phyloP scores from a whole-genome alignment of 2,113 vertebrate genomes.

The Microtus richardsoni region DNA sequence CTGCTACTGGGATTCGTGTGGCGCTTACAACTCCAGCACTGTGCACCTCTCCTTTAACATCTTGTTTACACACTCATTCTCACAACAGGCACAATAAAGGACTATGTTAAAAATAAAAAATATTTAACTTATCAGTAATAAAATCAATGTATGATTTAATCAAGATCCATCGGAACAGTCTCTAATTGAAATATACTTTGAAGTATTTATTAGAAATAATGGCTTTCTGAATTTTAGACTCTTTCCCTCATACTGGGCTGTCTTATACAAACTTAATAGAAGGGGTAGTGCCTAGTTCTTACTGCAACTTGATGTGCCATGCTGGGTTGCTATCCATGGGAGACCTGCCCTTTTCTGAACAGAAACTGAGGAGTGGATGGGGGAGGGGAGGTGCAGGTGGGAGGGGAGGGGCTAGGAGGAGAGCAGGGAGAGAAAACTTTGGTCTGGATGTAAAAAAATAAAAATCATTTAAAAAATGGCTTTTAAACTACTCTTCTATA shows the following conservation, averaged over 20 bases:
- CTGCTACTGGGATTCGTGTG: neutral
- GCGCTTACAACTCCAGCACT: neutral
- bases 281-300: neutral
- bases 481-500: constrained; percentile 15
- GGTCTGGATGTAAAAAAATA: neutral
- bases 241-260: neutral
- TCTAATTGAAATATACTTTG: neutral
- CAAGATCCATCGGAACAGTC: neutral
- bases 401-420: neutral
- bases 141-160: neutral
- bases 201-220: constrained; percentile 31
- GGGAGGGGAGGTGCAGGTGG: neutral
- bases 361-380: neutral
- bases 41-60: neutral
- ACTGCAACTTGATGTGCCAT: neutral
- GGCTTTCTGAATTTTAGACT: neutral
- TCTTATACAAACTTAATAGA: neutral
- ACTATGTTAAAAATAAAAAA: neutral
- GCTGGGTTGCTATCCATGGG: neutral
- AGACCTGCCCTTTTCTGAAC: neutral
- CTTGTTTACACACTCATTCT: neutral
- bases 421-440: neutral
- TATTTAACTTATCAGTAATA: neutral
- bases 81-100: neutral
- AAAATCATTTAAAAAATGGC: neutral